Base-by-base conservation (phyloP, 2,888 invertebrate genomes). In the Diplazon laetatorius region DNA sequence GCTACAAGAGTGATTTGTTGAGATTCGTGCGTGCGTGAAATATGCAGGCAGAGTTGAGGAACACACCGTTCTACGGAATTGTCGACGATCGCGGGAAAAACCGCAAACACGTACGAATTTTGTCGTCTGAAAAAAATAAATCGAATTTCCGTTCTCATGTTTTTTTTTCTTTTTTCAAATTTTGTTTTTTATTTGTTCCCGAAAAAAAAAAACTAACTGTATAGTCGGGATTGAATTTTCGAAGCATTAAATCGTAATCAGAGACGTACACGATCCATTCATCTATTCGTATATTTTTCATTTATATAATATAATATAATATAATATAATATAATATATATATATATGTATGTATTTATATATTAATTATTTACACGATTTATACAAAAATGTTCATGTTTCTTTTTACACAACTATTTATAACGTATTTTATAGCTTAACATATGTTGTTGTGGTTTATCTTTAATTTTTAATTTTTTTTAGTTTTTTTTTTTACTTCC, bases 351-450 rank as follows among this genome's bases (percentile, higher is more conserved):
- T 66, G 84, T 86, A 82, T 85, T 83, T 85, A 87, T 87, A 88
- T 88, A 89, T 89, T 88, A 88, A 87, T 86, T 89, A 89, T 89
- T 83, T 89, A 89, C 89, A 89, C 81, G 85, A 83, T 88, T 89
- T 89, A 88, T 89, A 89, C 88, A 89, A 89, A 89, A 89, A 87
- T 88, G 84, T 88, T 88, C 86, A 87, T 84, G 85, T 85, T 55
- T 86, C 84, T 89, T 89, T 89, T 88, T 89, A 89, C 88, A 89
- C 87, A 85, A 85, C 84, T 88, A 87, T 87, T 85, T 86, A 87
- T 87, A 86, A 77, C 66, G 48, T 76, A 80, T 80, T 72, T 44
- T 71, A 63, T 71, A 71, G 59, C 65, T 76, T 76, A 70, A 66
- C 48, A 59, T 44, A 78, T 78, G 72, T 72, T 22, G 44, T 46